Base-by-base conservation (phyloP, 2,797 vertebrate genomes). In the Ctenochaetus hawaiiensis region DNA sequence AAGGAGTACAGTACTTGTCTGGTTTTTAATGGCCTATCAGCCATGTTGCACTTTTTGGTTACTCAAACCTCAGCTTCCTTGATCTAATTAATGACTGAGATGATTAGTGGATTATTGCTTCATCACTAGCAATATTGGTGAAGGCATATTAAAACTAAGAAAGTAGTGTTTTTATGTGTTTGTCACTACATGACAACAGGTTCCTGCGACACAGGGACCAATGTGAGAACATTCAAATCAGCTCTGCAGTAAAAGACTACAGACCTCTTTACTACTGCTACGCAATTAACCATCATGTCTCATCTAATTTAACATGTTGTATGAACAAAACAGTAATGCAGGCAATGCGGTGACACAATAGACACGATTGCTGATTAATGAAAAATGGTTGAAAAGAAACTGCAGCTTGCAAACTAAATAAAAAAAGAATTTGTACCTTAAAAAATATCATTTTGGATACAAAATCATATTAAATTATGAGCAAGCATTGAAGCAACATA, bases 341-440 rank as follows among this genome's bases (percentile, higher is more conserved):
- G 59, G 67, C 60, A 61, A 80, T 48, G 64, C 56, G 47, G 56
- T 63, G 71, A 53, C 53, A 18, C 20, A 41, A 34, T 51, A 77
- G 43, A 52, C 14, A 54, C 2, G 1, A 22, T 45, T 37, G 39
- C 39, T 34, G 30, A 41, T 41, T 41, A 41, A 37, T 49, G 22
- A 56, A 56, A 34, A 54, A 16, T 11, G n/a, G 23, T 14, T 26
- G 39, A 10, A 49, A 75, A 72, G 59, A 18, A 45, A 70, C 41
- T 63, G 52, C 59, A 49, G 61, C 23, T 62, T 61, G 67, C 58
- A 75, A 39, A 45, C 59, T 54, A 44, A 13, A 17, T 23, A 69
- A 37, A 61, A 52, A 56, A 72, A 16, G 41, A 44, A 49, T 20
- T 22, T 59, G 12, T 1, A 11, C 59, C 26, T 44, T 13, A 49